Evolutionary conservation across 2,888 invertebrate genomes (phyloP).

Genomic region (Ophioninae sp.): DNA sequence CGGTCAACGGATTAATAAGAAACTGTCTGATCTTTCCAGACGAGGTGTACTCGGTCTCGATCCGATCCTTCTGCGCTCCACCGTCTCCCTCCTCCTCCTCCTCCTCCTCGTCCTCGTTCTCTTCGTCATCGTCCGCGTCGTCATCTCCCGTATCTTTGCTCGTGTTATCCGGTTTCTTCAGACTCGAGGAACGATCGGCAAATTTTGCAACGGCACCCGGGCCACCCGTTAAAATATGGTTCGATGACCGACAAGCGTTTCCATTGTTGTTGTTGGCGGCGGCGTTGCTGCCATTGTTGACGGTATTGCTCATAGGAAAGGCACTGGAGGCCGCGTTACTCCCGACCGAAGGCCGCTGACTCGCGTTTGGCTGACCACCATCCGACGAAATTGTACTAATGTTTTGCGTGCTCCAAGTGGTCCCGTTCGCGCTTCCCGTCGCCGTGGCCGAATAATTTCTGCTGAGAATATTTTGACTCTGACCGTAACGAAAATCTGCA

Average conservation of each 20-base stretch:
- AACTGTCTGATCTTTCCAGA: constrained; percentile 89
- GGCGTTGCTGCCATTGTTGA: constrained; percentile 42
- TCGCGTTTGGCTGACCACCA: constrained; percentile 73
- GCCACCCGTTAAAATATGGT: constrained; percentile 43
- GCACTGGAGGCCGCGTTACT: constrained; percentile 72
- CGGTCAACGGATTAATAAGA: constrained; percentile 94
- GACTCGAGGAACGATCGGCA: constrained; percentile 17
- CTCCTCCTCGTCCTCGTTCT: constrained; percentile 33
- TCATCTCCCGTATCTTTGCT: constrained; percentile 7
- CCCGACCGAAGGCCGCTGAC: constrained; percentile 67
- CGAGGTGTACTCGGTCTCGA: constrained; percentile 83
- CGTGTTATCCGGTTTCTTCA: constrained; percentile 15
- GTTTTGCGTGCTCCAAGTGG: constrained; percentile 75
- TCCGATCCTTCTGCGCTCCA: constrained; percentile 78
- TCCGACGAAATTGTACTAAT: constrained; percentile 71
- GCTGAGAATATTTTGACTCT: constrained; percentile 79
- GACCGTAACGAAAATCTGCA: constrained; percentile 79
- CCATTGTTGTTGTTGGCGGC: constrained; percentile 14
- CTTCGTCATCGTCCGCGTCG: constrained; percentile 31
- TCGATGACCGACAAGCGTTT: constrained; percentile 30
- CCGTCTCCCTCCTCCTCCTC: constrained; percentile 20
- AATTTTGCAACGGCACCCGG: constrained; percentile 39
- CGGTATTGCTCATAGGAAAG: constrained; percentile 70
- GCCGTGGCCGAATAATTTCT: constrained; percentile 73
- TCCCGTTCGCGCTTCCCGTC: constrained; percentile 69